Evolutionary conservation across 2,888 invertebrate species (phyloP), one percentile per base, ranked within the genome.

Genomic region (Caenorhabditis sinica): DNA sequence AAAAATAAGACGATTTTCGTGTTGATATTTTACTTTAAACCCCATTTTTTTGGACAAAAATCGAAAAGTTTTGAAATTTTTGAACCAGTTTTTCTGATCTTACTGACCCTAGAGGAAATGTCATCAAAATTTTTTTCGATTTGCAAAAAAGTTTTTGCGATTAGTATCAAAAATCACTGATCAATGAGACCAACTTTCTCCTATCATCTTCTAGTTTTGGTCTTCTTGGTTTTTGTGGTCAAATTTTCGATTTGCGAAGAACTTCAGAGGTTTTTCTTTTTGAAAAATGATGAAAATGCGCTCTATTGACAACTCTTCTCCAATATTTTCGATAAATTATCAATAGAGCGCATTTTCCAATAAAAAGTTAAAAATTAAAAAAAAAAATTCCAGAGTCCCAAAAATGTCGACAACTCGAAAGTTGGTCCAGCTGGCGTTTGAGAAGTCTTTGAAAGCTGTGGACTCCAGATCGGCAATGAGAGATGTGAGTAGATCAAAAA

Each of bases 381-480:
- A 28, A 28, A 5, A 58, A 13, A 17, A 20, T 60, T 66, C 2
- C 58, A 45, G 56, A 56, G 28, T 4, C 25, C 13, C 28, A 56
- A 13, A 40, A 53, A 75, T 75, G 74, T 17, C 30, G 2, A 56
- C 40, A 11, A 40, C 43, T 15, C 49, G 72, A 58, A 63, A 43
- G 49, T 17, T 66, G 15, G 25, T 73, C 2, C 49, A 60, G 25
- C 43, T 20, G 1, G 74, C 74, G 0, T 82, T 82, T 25, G 68
- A 68, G 23, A 75, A 53, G 43, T 82, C 74, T 36, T n/a, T 82
- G 20, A 51, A 53, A 30, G 69, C 82, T 1, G 82, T 82, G 20
- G 28, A 73, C 23, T 75, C 82, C 8, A 1, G 69, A 15, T 9
- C 23, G 17, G 45, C 66, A 2, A 69, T 82, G 17, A 43, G 53